A percentile compares a stretch with the other conserved stretches of the same genome.
Conservation (phyloP, 2,797 vertebrate species). For the Anabacerthia variegaticeps region DNA sequence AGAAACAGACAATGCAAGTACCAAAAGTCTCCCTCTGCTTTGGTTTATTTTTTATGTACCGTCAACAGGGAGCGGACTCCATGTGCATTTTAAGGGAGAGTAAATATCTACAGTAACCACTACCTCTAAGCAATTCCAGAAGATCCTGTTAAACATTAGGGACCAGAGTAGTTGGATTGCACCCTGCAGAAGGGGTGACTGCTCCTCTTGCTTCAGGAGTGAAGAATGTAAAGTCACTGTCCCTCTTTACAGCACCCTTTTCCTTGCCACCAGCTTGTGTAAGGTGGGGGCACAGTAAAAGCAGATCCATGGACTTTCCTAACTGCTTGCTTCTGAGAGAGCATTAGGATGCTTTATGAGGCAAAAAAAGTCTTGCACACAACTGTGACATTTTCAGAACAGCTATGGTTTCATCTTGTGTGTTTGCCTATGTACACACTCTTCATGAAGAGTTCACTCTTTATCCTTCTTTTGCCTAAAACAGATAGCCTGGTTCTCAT, state of each 20-base stretch:
- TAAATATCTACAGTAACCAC: not conserved
- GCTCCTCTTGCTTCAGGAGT: not conserved
- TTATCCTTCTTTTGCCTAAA: slow-evolving; percentile 60
- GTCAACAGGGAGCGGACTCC: not conserved
- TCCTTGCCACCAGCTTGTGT: not conserved
- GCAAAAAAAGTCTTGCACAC: not conserved
- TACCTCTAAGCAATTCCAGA: not conserved
- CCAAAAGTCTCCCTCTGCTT: not conserved
- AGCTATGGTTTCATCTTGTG: slow-evolving; percentile 26
- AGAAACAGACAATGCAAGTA: not conserved
- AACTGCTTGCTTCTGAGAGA: not conserved
- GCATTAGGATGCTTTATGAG: not conserved
- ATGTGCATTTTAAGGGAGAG: not conserved
- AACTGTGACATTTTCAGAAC: not conserved
- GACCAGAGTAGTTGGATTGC: not conserved
- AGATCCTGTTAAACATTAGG: not conserved
- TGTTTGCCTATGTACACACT: not conserved
- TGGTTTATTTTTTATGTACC: not conserved
- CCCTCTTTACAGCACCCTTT: not conserved
- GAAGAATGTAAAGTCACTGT: not conserved
- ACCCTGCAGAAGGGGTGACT: not conserved
- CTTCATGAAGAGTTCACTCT: slow-evolving; percentile 29
- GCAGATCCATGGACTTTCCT: not conserved
- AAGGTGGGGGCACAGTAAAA: not conserved
- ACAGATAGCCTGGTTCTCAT: slow-evolving; percentile 46